These are phyloP conservation scores for Leptodirus hochenwartii DNA, from an alignment of 2,888 invertebrate species.

Conservation along the genomic window DNA sequence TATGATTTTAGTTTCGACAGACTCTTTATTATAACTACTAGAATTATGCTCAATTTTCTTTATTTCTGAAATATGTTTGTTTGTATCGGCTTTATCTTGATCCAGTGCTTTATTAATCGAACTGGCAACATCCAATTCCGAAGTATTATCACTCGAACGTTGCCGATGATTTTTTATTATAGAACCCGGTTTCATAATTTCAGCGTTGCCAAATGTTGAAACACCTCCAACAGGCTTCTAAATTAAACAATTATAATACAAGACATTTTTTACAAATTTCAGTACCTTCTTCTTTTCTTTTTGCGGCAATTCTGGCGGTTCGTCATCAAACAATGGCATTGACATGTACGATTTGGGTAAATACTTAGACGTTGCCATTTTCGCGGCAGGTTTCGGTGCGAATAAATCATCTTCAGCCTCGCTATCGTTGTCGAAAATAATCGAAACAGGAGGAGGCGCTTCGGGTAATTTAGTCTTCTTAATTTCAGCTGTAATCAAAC, in stretches of 20 bases:
- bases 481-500: too few relatives aligned
- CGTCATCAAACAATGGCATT: constrained; percentile 3
- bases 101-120: constrained; percentile 3
- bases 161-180: too few relatives aligned
- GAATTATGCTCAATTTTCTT: too few relatives aligned
- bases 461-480: too few relatives aligned
- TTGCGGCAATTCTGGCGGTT: background rate
- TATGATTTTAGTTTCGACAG: constrained; percentile 6
- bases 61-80: too few relatives aligned
- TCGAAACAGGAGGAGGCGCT: too few relatives aligned
- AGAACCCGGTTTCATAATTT: too few relatives aligned
- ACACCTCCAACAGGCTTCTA: constrained; percentile 2
- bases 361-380: too few relatives aligned
- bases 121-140: too few relatives aligned
- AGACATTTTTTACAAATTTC: background rate
- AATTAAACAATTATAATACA: background rate
- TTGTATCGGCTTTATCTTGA: background rate
- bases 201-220: constrained; percentile 1
- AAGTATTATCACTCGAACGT: too few relatives aligned
- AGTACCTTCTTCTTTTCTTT: background rate
- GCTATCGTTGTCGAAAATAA: constrained; percentile 1
- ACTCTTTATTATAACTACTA: constrained; percentile 4
- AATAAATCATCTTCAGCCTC: constrained; percentile 2
- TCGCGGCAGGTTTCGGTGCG: constrained; percentile 5
- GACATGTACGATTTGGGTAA: too few relatives aligned